A percentile compares a stretch with the other conserved stretches of the same genome.
Conservation (phyloP, 2,797 vertebrate genomes). For the Psittacula derbiana region DNA sequence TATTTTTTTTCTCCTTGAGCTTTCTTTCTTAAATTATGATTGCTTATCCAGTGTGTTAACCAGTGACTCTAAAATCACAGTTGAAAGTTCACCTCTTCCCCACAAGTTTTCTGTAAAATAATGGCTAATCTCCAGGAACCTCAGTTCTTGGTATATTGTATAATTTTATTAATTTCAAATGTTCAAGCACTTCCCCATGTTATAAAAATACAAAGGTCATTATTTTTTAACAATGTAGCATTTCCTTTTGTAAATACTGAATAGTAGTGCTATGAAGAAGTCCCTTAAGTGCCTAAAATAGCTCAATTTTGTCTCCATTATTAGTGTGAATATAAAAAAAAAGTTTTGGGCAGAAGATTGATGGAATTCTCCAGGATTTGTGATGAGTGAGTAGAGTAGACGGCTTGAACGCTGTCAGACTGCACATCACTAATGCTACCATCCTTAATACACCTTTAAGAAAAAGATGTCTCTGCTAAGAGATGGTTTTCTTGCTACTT, state of each 20-base stretch:
- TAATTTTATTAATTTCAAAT: neutral
- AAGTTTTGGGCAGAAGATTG: neutral
- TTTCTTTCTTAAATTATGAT: neutral
- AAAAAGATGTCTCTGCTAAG: neutral
- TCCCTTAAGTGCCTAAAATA: neutral
- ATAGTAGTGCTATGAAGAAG: neutral
- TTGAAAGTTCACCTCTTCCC: constrained; percentile 1
- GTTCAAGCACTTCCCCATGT: neutral
- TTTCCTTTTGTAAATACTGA: neutral
- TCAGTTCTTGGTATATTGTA: neutral
- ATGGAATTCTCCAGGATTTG: neutral
- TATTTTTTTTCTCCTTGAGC: neutral
- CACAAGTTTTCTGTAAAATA: neutral
- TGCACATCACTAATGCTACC: neutral
- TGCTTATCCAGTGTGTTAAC: neutral
- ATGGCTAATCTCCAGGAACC: neutral
- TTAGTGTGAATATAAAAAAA: neutral
- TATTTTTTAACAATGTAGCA: neutral
- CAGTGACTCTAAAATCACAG: neutral
- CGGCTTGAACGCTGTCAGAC: neutral
- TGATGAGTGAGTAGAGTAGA: neutral
- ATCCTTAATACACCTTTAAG: neutral
- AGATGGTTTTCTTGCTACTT: neutral
- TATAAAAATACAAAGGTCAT: neutral
- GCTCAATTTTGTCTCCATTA: neutral